Evolutionary conservation across 92 coral and sea anemone genomes (phyloP).

Genomic region (Scolanthus callimorphus): DNA sequence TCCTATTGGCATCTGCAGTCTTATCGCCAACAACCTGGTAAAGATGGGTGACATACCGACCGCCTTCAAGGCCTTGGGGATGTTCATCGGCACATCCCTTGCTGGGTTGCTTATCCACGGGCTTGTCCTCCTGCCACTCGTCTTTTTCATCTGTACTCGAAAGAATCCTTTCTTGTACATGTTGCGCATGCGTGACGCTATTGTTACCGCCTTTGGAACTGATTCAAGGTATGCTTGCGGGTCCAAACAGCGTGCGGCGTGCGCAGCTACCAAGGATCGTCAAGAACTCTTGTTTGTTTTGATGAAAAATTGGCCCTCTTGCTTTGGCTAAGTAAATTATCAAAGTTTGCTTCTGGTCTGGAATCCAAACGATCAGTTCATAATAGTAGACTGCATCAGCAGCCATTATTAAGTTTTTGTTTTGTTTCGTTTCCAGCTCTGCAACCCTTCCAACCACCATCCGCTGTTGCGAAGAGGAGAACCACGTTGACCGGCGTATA

Average conservation of each 20-base stretch:
- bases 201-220: constrained; percentile 85
- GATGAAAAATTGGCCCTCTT: no score
- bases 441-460: constrained; percentile 94
- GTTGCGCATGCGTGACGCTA: constrained; percentile 68
- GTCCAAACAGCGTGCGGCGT: no score
- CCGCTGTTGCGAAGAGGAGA: constrained; percentile 77
- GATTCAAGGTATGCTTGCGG: constrained; percentile 62
- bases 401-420: no score
- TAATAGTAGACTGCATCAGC: no score
- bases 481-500: constrained; percentile 70
- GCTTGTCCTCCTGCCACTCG: constrained; percentile 48
- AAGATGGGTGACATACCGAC: constrained; percentile 55
- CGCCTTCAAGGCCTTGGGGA: constrained; percentile 56
- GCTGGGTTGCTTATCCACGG: constrained; percentile 56
- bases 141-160: constrained; percentile 56
- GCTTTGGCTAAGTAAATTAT: no score
- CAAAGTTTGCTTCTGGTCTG: no score
- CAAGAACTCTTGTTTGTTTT: no score
- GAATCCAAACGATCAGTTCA: no score
- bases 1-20: constrained; percentile 79
- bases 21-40: constrained; percentile 75
- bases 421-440: constrained; percentile 68
- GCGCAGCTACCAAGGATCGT: no score
- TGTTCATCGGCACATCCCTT: constrained; percentile 77
- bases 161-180: constrained; percentile 69